These are phyloP conservation scores for Pangasius djambal DNA, from an alignment of 2,797 vertebrate genomes.

Conservation along the genomic window DNA sequence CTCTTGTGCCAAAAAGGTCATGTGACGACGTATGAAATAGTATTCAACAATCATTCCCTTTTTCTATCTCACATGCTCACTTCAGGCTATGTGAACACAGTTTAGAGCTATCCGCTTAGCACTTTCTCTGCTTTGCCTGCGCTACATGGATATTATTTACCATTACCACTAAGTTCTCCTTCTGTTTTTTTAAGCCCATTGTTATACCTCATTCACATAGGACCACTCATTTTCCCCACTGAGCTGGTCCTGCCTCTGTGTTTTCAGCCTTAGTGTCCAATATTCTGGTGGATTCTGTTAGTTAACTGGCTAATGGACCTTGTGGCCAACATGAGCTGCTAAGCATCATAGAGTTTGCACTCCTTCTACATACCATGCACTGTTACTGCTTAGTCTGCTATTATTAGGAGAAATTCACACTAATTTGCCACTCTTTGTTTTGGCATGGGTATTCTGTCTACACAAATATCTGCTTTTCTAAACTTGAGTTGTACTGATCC, in stretches of 20 bases:
- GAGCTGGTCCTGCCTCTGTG: not conserved
- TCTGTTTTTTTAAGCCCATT: not conserved
- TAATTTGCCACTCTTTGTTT: not conserved
- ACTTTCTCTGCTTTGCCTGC: not conserved
- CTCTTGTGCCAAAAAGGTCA: no score
- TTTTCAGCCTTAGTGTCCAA: not conserved
- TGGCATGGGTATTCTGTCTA: not conserved
- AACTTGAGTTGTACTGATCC: not conserved
- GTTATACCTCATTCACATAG: not conserved
- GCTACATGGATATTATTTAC: not conserved
- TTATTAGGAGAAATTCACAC: not conserved
- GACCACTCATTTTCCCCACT: no score
- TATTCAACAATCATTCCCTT: no score
- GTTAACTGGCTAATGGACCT: not conserved
- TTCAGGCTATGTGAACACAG: no score
- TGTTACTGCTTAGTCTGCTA: not conserved
- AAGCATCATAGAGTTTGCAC: not conserved
- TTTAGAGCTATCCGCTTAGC: no score
- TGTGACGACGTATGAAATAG: no score
- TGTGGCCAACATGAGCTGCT: not conserved
- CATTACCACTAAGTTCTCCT: not conserved
- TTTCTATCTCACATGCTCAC: no score
- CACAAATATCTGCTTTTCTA: not conserved
- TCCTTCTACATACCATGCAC: not conserved
- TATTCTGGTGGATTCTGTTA: not conserved